phyloP scores from a whole-genome alignment of 2,888 invertebrate genomes.

The Netelia inedita region DNA sequence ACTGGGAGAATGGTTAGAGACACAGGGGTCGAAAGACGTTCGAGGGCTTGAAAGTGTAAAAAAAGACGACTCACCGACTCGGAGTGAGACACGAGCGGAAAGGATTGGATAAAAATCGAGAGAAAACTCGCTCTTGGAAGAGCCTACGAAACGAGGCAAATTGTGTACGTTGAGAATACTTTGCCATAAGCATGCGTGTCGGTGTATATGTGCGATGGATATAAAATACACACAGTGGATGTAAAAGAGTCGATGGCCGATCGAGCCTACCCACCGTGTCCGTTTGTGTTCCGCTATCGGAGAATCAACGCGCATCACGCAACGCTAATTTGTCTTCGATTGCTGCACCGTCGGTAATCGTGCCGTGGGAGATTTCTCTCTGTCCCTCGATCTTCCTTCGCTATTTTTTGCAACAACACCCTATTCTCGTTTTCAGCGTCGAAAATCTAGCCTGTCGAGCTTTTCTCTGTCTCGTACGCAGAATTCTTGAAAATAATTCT shows the following conservation, averaged over 20 bases:
- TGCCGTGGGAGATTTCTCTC: conserved; percentile 82
- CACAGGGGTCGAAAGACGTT: conserved; percentile 16
- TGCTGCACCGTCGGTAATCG: conserved; percentile 80
- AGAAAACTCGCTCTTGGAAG: conserved; percentile 37
- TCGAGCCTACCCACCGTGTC: conserved; percentile 78
- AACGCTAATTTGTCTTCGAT: conserved; percentile 85
- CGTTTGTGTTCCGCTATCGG: conserved; percentile 82
- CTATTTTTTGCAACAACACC: conserved; percentile 32
- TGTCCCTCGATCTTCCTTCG: conserved; percentile 55
- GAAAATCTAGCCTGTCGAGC: too few relatives aligned
- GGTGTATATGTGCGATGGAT: not conserved
- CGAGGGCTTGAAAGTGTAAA: not conserved
- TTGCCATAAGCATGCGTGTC: not conserved
- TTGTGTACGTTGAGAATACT: conserved; percentile 16
- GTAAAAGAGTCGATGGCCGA: conserved; percentile 62
- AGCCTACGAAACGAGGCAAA: conserved; percentile 33
- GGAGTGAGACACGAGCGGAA: not conserved
- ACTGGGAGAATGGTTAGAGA: not conserved
- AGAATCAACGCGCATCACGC: conserved; percentile 85
- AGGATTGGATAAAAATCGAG: conserved; percentile 4
- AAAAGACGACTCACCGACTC: conserved; percentile 3
- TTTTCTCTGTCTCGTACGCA: too few relatives aligned
- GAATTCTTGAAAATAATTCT: too few relatives aligned
- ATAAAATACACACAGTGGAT: conserved; percentile 36
- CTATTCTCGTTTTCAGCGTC: conserved; percentile 11